Percentiles rank a stretch among this genome's conserved stretches.
These are phyloP conservation scores for Magallana nippona DNA, from an alignment of 2,888 invertebrate species.

Conservation along the genomic window DNA sequence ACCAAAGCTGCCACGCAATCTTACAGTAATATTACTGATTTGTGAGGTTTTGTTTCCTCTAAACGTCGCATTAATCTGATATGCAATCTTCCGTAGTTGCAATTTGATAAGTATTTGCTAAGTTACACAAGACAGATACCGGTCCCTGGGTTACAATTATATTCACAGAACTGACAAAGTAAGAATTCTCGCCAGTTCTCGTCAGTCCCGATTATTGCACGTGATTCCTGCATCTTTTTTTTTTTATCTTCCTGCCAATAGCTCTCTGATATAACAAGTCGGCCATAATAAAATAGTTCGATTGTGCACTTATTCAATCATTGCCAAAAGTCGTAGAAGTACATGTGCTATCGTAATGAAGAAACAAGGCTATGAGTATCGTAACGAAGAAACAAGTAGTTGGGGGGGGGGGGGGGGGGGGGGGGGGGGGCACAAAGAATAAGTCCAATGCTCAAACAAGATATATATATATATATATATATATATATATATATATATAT, in stretches of 20 bases:
- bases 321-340: background rate
- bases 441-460: too few relatives aligned
- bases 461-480: too few relatives aligned
- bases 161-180: background rate
- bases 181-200: background rate
- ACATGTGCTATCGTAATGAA: background rate
- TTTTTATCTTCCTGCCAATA: background rate
- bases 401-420: too few relatives aligned
- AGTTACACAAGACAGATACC: background rate
- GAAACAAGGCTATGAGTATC: background rate
- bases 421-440: too few relatives aligned
- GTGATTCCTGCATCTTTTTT: background rate
- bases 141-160: background rate
- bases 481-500: too few relatives aligned
- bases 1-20: background rate
- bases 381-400: background rate
- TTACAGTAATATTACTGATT: background rate
- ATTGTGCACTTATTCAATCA: background rate
- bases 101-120: background rate
- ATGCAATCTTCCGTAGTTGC: background rate
- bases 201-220: background rate
- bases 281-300: background rate
- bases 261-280: too few relatives aligned
- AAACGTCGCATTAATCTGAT: conserved; percentile 4
- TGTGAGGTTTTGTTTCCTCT: background rate